A percentile compares a stretch with the other conserved stretches of the same genome.
phyloP scores from a whole-genome alignment of 2,797 vertebrate genomes.

The Ceyx erithaca region DNA sequence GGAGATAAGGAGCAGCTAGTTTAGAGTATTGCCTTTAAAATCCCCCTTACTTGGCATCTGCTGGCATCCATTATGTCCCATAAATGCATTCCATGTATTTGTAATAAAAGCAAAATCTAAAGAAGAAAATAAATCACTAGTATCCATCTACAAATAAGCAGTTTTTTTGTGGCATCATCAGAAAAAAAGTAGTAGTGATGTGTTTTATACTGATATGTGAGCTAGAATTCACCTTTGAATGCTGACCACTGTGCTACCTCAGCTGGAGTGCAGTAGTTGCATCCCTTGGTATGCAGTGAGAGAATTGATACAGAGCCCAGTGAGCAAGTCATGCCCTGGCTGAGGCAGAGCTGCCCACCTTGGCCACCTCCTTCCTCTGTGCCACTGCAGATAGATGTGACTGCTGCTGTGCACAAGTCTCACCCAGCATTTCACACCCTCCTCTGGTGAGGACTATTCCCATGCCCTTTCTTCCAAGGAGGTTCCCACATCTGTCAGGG shows the following conservation, averaged over 20 bases:
- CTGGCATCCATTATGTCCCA: not conserved
- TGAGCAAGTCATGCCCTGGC: accelerated
- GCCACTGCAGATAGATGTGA: accelerated
- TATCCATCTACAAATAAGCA: not conserved
- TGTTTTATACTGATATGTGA: not conserved
- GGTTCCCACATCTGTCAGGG: not conserved
- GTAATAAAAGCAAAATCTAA: not conserved
- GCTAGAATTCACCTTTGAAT: not conserved
- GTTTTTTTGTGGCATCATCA: not conserved
- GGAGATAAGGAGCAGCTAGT: not conserved
- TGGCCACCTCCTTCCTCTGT: not conserved
- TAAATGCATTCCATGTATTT: not conserved
- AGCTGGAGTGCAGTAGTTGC: not conserved
- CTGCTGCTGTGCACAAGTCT: not conserved
- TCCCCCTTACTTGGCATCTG: not conserved
- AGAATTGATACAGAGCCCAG: not conserved
- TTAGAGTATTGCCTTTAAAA: constrained; percentile 50
- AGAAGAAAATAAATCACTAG: not conserved
- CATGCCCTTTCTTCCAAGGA: not conserved
- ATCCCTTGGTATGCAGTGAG: not conserved
- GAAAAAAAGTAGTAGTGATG: not conserved
- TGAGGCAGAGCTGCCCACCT: not conserved
- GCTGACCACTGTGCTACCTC: not conserved
- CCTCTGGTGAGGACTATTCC: not conserved
- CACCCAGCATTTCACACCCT: not conserved